Evolutionary conservation across 2,797 vertebrate species (phyloP), one percentile per base, ranked within the genome.

Genomic region (Leptoclinus maculatus): DNA sequence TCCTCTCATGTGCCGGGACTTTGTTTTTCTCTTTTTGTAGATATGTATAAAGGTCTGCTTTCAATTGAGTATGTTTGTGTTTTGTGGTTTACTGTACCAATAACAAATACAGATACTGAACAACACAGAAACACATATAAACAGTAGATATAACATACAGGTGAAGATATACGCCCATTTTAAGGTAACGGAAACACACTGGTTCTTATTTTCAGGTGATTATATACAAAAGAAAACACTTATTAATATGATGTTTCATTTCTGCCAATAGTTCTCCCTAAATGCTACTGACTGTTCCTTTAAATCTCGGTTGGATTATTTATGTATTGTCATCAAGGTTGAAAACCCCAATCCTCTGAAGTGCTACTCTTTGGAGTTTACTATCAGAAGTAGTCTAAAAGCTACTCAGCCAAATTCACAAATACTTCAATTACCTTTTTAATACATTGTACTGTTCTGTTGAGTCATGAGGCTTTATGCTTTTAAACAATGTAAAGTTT

Each of bases 21-120:
- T 70, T 78, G 29, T 53, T 75, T 74, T 79, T 3, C 79, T 77
- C 65, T 66, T 78, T 70, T 69, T 88, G 90, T 88, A 89, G 88
- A 89, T 86, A 87, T 91, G 85, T 88, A 90, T 86, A 87, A 90
- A 90, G 68, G 58, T 86, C 74, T 85, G 79, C 84, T 89, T 77
- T 82, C 43, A 86, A 86, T 72, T 27, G 57, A 79, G 43, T 14
- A 7, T 62, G 43, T 63, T 36, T 86, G 67, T 78, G 63, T 87
- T 71, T 54, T 85, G 80, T 86, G 74, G 29, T 80, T 86, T 72
- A 66, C 74, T 75, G 5, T 21, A 41, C 32, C 9, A 53, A 3
- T 54, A 16, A 23, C 5, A 73, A 64, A 78, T n/a, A 7, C 71
- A 67, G 7, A 80, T 13, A 47, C 41, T 29, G 51, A 71, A 67